Percentiles rank a stretch among this genome's conserved stretches.
Conservation (phyloP, 2,113 vertebrate species). For the Leucoraja erinaceus region DNA sequence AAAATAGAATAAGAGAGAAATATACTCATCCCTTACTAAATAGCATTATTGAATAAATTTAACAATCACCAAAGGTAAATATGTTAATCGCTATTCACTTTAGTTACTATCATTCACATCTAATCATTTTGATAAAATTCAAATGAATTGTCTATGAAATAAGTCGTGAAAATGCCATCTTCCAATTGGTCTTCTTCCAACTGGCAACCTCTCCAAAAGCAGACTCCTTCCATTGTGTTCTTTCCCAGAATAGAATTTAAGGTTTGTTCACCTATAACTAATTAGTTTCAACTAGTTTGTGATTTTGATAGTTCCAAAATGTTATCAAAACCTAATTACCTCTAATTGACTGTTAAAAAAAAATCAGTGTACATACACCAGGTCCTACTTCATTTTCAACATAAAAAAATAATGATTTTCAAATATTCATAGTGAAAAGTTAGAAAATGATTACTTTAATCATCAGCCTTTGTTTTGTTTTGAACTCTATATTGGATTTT, state of each 20-base stretch:
- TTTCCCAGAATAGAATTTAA: not conserved
- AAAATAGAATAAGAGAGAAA: not conserved
- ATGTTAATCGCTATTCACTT: not conserved
- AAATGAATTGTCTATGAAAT: not conserved
- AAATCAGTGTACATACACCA: not conserved
- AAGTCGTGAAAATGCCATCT: not conserved
- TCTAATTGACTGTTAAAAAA: not conserved
- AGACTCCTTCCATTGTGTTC: not conserved
- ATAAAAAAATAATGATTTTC: not conserved
- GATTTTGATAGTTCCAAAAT: not conserved
- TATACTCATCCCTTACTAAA: not conserved
- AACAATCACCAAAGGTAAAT: not conserved
- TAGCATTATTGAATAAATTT: not conserved
- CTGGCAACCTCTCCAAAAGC: not conserved
- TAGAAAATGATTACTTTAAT: not conserved
- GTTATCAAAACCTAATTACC: not conserved
- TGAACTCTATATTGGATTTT: too few relatives aligned
- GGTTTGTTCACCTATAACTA: not conserved
- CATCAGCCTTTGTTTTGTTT: too few relatives aligned
- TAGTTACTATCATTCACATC: conserved; percentile 23
- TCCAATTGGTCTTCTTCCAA: not conserved
- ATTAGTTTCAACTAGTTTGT: not conserved
- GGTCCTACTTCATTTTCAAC: not conserved
- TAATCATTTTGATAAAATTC: conserved; percentile 9
- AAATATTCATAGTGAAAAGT: not conserved